Evolutionary conservation across 2,888 invertebrate species (phyloP).

Genomic region (Synanthedon vespiformis): DNA sequence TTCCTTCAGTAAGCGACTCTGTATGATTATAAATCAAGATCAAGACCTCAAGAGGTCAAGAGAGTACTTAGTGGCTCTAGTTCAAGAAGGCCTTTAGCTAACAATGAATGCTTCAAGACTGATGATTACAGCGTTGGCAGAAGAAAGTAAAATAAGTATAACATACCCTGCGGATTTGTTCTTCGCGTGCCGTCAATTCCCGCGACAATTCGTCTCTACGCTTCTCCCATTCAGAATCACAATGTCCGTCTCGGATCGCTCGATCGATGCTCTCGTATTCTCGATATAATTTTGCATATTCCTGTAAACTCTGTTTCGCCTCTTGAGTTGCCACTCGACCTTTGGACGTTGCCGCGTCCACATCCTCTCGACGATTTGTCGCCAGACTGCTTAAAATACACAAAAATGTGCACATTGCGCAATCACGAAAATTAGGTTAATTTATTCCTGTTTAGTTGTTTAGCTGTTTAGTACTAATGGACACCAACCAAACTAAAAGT

Average conservation of each 20-base stretch:
- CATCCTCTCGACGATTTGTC: slow-evolving; percentile 31
- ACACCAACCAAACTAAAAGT: too few relatives aligned
- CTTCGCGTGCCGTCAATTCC: slow-evolving; percentile 37
- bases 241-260: slow-evolving; percentile 23
- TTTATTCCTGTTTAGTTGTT: not conserved
- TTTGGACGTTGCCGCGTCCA: slow-evolving; percentile 43
- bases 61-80: too few relatives aligned
- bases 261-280: slow-evolving; percentile 43
- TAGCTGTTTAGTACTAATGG: too few relatives aligned
- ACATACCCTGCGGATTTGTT: slow-evolving; percentile 39
- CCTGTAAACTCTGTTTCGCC: slow-evolving; percentile 41
- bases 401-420: not conserved
- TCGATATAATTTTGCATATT: slow-evolving; percentile 43
- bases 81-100: too few relatives aligned
- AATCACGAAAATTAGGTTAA: not conserved
- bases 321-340: slow-evolving; percentile 28
- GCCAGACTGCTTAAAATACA: slow-evolving; percentile 35
- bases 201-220: slow-evolving; percentile 32
- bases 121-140: too few relatives aligned
- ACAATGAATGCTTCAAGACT: too few relatives aligned
- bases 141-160: too few relatives aligned
- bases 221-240: slow-evolving; percentile 30
- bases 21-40: too few relatives aligned
- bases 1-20: too few relatives aligned
- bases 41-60: too few relatives aligned